These are phyloP conservation scores for Malthinus seriepunctatus DNA, from an alignment of 2,888 invertebrate species.

Conservation along the genomic window DNA sequence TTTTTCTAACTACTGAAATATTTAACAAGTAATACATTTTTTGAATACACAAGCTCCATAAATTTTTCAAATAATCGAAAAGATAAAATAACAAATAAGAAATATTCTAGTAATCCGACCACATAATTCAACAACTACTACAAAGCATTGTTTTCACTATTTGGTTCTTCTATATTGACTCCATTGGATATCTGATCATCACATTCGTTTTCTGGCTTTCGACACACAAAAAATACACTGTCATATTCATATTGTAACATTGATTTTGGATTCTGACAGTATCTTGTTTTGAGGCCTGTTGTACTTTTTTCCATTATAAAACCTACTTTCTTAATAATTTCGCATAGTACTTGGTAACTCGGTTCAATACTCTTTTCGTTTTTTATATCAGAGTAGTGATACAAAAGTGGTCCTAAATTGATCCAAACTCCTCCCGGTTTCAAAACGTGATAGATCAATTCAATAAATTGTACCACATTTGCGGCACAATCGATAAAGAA, in stretches of 20 bases:
- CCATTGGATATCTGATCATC: not conserved
- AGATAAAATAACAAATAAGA: no score
- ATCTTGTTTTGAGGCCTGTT: conserved; percentile 79
- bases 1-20: no score
- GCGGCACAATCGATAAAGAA: conserved; percentile 99
- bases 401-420: conserved; percentile 89
- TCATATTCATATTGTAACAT: conserved; percentile 93
- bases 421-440: conserved; percentile 90
- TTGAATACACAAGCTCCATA: no score
- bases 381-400: conserved; percentile 86
- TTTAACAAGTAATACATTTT: no score
- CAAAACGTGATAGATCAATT: conserved; percentile 86
- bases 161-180: not conserved
- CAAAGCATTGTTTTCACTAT: no score
- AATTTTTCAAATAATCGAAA: no score
- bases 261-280: conserved; percentile 89
- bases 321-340: conserved; percentile 80
- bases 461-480: conserved; percentile 93
- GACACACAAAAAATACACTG: conserved; percentile 90
- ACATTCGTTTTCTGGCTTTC: conserved; percentile 64
- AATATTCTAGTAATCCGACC: no score
- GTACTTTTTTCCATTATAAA: conserved; percentile 82
- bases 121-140: no score
- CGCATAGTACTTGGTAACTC: conserved; percentile 69
- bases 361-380: conserved; percentile 92